phyloP scores from a whole-genome alignment of 92 coral and sea anemone species.

The Isaurus tuberculatus region DNA sequence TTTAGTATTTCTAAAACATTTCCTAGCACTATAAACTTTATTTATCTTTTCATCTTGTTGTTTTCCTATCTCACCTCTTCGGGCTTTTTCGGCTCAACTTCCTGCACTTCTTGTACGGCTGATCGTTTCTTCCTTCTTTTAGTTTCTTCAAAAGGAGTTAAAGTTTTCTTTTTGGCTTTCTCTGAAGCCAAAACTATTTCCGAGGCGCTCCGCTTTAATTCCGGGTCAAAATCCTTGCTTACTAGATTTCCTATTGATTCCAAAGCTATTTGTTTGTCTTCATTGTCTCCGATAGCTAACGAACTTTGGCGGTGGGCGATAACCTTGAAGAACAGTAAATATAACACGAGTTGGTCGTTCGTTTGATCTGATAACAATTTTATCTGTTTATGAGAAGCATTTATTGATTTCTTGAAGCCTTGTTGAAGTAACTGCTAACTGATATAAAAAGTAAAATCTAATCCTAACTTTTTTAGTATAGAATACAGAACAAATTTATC shows the following conservation, averaged over 20 bases:
- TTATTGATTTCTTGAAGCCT: too few relatives aligned
- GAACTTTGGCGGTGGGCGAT: not conserved
- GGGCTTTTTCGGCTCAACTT: not conserved
- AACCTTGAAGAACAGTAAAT: not conserved
- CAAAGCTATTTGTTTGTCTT: not conserved
- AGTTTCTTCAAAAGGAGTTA: not conserved
- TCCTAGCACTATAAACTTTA: too few relatives aligned
- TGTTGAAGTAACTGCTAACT: too few relatives aligned
- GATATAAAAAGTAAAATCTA: too few relatives aligned
- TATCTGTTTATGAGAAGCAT: too few relatives aligned
- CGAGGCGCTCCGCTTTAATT: not conserved
- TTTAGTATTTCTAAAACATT: too few relatives aligned
- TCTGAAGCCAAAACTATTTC: not conserved
- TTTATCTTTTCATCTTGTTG: not conserved
- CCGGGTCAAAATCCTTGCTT: not conserved
- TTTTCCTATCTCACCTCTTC: not conserved
- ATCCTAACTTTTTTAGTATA: too few relatives aligned
- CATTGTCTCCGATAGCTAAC: not conserved
- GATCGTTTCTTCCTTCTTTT: slow-evolving; percentile 6
- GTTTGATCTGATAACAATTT: too few relatives aligned
- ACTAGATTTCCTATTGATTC: not conserved
- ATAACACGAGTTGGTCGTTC: not conserved
- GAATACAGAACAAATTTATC: too few relatives aligned
- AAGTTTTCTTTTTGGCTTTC: not conserved
- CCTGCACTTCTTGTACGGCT: slow-evolving; percentile 1